Percentiles rank a stretch among this genome's conserved stretches.
These are phyloP conservation scores for Noctuana brunneofusca DNA, from an alignment of 2,888 invertebrate species.

Conservation along the genomic window DNA sequence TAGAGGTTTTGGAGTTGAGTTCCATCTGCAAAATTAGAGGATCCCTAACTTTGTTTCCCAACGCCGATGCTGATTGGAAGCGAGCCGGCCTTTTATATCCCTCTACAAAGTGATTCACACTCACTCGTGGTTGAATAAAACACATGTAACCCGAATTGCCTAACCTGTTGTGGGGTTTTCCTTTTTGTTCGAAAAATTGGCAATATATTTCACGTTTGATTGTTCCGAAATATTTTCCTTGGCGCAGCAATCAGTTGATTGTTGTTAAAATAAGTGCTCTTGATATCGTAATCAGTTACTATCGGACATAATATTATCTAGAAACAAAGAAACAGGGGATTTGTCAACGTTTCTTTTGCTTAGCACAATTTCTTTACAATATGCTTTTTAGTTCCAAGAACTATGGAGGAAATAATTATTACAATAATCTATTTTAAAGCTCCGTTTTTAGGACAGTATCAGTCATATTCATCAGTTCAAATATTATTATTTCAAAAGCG, in stretches of 20 bases:
- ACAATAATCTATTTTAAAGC: too few relatives aligned
- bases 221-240: not conserved
- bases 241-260: not conserved
- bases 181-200: not conserved
- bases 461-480: constrained; percentile 6
- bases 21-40: constrained; percentile 19
- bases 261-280: not conserved
- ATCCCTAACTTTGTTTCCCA: constrained; percentile 19
- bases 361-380: too few relatives aligned
- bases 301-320: too few relatives aligned
- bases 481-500: constrained; percentile 27
- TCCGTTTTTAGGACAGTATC: not conserved
- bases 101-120: constrained; percentile 22
- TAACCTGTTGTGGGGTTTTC: not conserved
- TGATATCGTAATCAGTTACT: not conserved
- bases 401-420: too few relatives aligned
- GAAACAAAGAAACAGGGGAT: too few relatives aligned
- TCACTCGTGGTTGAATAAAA: constrained; percentile 29
- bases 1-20: constrained; percentile 11
- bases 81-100: constrained; percentile 21
- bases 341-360: too few relatives aligned
- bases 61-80: constrained; percentile 23
- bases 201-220: not conserved
- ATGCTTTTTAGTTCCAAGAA: too few relatives aligned
- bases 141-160: constrained; percentile 18